Conservation (phyloP, 1,140 invertebrate genomes). For the Brachionus rubens region DNA sequence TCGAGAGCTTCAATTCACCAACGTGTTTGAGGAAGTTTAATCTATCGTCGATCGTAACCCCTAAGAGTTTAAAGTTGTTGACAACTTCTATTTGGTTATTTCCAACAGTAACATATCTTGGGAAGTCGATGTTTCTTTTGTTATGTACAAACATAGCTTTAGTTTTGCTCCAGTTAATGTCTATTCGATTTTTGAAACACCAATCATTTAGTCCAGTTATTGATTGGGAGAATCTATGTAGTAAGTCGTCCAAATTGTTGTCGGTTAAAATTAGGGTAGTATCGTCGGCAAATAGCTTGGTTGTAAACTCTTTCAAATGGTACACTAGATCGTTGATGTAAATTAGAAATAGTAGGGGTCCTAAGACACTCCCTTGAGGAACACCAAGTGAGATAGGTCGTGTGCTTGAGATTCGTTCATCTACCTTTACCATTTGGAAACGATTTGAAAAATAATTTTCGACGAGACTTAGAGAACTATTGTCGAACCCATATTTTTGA, state of each 20-base stretch:
- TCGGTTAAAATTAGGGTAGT: not conserved
- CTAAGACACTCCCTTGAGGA: slow-evolving; percentile 7
- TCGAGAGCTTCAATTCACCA: too few relatives aligned
- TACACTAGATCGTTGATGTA: slow-evolving; percentile 26
- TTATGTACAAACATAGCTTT: not conserved
- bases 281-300: slow-evolving; percentile 2
- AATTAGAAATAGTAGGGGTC: not conserved
- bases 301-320: not conserved
- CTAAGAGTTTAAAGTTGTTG: too few relatives aligned
- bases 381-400: not conserved
- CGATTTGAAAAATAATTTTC: slow-evolving; percentile 25
- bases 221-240: not conserved
- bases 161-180: slow-evolving; percentile 20
- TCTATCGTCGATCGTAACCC: too few relatives aligned
- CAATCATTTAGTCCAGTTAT: not conserved
- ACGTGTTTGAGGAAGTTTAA: too few relatives aligned
- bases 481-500: not conserved
- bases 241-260: not conserved
- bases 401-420: not conserved
- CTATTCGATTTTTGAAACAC: slow-evolving; percentile 1
- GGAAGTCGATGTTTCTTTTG: not conserved
- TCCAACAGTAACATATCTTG: not conserved
- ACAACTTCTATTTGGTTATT: slow-evolving; percentile 1
- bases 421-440: not conserved
- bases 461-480: not conserved